Conservation (phyloP, 1,140 invertebrate species). For the Lordiphosa clarofinis region DNA sequence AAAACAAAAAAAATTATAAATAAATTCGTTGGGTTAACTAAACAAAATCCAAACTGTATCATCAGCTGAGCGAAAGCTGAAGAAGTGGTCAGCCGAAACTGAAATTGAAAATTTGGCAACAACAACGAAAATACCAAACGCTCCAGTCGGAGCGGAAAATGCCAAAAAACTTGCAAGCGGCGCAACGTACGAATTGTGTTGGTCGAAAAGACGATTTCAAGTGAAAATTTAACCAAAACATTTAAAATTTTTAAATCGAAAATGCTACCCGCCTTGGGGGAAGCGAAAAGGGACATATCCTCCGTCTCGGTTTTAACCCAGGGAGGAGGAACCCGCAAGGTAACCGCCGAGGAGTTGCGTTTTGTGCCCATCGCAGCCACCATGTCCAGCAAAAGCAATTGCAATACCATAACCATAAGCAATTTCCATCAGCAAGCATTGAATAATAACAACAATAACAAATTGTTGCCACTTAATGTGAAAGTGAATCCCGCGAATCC, state of each 20-base stretch:
- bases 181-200: slow-evolving; percentile 57
- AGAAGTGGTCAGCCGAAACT: neutral
- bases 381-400: slow-evolving; percentile 30
- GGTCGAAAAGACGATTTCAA: slow-evolving; percentile 33
- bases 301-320: slow-evolving; percentile 18
- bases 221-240: slow-evolving; percentile 7
- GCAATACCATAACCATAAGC: slow-evolving; percentile 41
- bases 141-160: slow-evolving; percentile 45
- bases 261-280: slow-evolving; percentile 49
- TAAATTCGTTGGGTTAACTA: slow-evolving; percentile 12
- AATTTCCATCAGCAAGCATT: slow-evolving; percentile 13
- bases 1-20: slow-evolving; percentile 24
- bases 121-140: slow-evolving; percentile 47
- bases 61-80: no score
- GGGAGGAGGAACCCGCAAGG: slow-evolving; percentile 25
- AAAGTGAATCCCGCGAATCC: slow-evolving; percentile 5
- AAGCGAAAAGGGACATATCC: slow-evolving; percentile 7
- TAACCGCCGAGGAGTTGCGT: slow-evolving; percentile 36
- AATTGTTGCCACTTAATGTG: slow-evolving; percentile 35
- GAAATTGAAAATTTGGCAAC: neutral
- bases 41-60: neutral
- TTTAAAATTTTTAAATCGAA: slow-evolving; percentile 1
- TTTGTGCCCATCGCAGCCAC: slow-evolving; percentile 47
- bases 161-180: slow-evolving; percentile 62
- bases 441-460: slow-evolving; percentile 20